A percentile compares a stretch with the other conserved stretches of the same genome.
phyloP scores from a whole-genome alignment of 2,797 vertebrate genomes.

The Micropoecilia bifurca region DNA sequence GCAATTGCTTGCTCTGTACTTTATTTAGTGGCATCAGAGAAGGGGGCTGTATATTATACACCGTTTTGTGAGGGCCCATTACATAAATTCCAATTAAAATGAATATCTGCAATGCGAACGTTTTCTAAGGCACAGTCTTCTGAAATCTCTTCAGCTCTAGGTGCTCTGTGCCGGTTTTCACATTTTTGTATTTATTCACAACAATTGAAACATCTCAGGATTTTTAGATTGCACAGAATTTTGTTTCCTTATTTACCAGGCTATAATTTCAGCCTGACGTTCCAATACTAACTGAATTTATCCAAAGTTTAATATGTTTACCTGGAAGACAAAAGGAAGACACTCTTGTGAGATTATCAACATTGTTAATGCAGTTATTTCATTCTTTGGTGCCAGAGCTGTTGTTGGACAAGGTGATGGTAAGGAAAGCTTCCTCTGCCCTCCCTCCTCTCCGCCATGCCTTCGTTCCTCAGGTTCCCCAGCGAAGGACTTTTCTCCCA shows the following conservation, averaged over 20 bases:
- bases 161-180: slow-evolving; percentile 13
- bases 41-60: not conserved
- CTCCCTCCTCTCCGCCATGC: slow-evolving; percentile 47
- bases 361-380: slow-evolving; percentile 75
- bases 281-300: slow-evolving; percentile 63
- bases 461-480: slow-evolving; percentile 52
- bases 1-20: not conserved
- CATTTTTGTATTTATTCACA: slow-evolving; percentile 16
- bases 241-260: slow-evolving; percentile 47
- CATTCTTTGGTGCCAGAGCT: slow-evolving; percentile 59
- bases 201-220: slow-evolving; percentile 22
- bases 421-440: slow-evolving; percentile 40
- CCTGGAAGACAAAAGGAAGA: slow-evolving; percentile 57
- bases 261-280: slow-evolving; percentile 45
- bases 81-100: not conserved
- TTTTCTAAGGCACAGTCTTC: not conserved
- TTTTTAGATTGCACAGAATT: slow-evolving; percentile 17
- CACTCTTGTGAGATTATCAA: slow-evolving; percentile 64
- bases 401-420: slow-evolving; percentile 41
- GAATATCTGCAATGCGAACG: not conserved
- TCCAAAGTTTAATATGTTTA: slow-evolving; percentile 72
- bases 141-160: slow-evolving; percentile 6
- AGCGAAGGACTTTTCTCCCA: slow-evolving; percentile 69
- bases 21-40: not conserved
- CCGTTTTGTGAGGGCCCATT: too few relatives aligned